Base-by-base conservation (phyloP, 2,888 invertebrate species). In the Hyposoter didymator region DNA sequence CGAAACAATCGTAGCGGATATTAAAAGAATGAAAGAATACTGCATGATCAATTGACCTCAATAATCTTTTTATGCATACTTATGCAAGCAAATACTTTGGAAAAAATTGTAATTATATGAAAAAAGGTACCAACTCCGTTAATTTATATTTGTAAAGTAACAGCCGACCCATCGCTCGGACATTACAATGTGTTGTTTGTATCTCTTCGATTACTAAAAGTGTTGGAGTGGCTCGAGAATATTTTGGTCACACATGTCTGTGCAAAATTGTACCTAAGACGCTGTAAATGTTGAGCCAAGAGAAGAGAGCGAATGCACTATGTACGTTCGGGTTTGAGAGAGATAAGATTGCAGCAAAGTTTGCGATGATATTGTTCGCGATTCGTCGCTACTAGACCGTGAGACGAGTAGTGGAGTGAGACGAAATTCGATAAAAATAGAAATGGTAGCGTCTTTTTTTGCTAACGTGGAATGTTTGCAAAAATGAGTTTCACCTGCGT, bases 401-500 rank as follows among this genome's bases (percentile, higher is more conserved):
- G 69, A 69, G 73, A 66, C 73, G 47, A 52, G 70, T 62, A 45
- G 73, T 39, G 52, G 49, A 32, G 72, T 12, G 17, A 45, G 22
- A 52, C 10, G 59, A 55, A 74, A 52, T 80, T 52, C 67, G 86
- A 87, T 87, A 88, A 87, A 88, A 88, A 87, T 85, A 88, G 86
- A 78, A 85, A 87, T 84, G 85, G 75, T 45, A 85, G 85, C 82
- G 52, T 85, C 52, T 84, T 74, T 75, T 86, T 78, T 39, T 69
- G 70, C 62, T 70, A 73, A 82, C 76, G 52, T 67, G 55, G 67
- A 69, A 39, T 47, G 22, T 62, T 14, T 59, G 28, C 59, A 14
- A 59, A 59, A 28, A 22, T 28, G 14, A 59, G 5, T 28, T 12
- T 59, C 28, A 19, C 19, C 28, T 28, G 14, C 59, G 59, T 28